Conservation (phyloP, 2,113 vertebrate genomes). For the Guaruba guarouba region DNA sequence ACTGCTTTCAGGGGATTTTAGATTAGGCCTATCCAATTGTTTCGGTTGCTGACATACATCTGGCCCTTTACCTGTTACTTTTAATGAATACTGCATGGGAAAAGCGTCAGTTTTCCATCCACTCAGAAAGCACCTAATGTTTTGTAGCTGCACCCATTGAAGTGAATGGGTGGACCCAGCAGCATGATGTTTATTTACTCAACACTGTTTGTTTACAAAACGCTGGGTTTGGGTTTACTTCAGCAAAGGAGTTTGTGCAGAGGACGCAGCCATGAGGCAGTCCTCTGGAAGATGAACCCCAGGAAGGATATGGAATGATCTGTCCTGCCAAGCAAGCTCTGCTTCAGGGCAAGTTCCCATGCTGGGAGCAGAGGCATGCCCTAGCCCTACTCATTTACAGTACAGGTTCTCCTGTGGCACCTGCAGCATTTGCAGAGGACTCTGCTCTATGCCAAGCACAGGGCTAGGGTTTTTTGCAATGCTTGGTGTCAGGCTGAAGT, state of each 20-base stretch:
- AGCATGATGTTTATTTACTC: background rate
- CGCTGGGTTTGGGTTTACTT: background rate
- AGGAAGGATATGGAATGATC: background rate
- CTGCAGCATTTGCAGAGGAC: background rate
- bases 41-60: background rate
- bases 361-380: background rate
- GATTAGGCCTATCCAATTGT: background rate
- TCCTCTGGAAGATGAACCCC: background rate
- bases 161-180: rapidly evolving
- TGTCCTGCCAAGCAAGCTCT: background rate
- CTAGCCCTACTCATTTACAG: background rate
- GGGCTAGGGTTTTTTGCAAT: background rate
- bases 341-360: background rate
- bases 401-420: background rate
- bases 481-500: background rate
- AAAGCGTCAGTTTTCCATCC: rapidly evolving
- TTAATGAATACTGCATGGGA: background rate
- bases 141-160: background rate
- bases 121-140: background rate
- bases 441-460: background rate
- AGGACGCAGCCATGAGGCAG: background rate
- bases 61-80: background rate
- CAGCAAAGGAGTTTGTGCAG: background rate
- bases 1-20: background rate
- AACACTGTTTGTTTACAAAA: background rate